Conservation (phyloP, 53 echinoderm and acorn worm genomes). For the Stichopus horrens region DNA sequence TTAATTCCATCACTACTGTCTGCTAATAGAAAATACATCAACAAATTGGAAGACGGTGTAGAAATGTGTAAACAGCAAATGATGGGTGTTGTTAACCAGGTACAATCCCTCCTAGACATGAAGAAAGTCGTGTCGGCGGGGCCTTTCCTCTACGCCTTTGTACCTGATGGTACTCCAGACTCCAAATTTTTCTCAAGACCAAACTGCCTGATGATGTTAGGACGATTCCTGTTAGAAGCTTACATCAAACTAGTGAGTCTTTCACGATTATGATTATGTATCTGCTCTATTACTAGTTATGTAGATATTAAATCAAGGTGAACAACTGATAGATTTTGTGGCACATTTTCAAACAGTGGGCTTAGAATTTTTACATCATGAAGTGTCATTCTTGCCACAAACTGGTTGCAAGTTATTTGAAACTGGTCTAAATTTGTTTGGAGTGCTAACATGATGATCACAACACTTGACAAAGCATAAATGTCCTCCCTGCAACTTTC, state of each 20-base stretch:
- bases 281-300: no score
- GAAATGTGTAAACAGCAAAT: slow-evolving; percentile 81
- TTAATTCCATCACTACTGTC: neutral
- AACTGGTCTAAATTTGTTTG: no score
- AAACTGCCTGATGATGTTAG: slow-evolving; percentile 87
- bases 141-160: slow-evolving; percentile 94
- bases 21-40: slow-evolving; percentile 65
- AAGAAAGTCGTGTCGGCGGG: slow-evolving; percentile 93
- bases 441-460: no score
- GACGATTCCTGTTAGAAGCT: slow-evolving; percentile 89
- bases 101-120: slow-evolving; percentile 93
- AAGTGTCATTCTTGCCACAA: no score
- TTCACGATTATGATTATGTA: no score
- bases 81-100: slow-evolving; percentile 81
- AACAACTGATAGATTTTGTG: no score
- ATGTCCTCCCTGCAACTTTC: no score
- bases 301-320: no score
- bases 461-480: no score
- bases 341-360: no score
- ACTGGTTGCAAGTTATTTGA: no score
- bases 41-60: slow-evolving; percentile 66
- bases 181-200: slow-evolving; percentile 83
- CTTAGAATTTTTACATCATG: no score
- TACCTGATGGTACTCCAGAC: slow-evolving; percentile 90
- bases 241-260: slow-evolving; percentile 88